Conservation (phyloP, 2,113 vertebrate species). For the Ageneiosus marmoratus region DNA sequence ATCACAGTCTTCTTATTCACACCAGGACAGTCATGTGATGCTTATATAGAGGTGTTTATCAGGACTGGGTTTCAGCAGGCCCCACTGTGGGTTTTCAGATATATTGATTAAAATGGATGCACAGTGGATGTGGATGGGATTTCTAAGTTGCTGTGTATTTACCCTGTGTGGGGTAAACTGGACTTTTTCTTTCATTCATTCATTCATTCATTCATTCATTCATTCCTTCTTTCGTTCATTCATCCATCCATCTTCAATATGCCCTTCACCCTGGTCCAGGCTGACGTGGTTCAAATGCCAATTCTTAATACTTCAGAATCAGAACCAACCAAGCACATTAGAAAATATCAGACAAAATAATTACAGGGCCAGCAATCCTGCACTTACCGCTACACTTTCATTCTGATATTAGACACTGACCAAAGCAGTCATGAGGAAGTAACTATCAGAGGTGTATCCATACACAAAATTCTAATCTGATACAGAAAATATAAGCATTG, state of each 20-base stretch:
- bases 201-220: background rate
- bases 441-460: background rate
- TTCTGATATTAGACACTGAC: slow-evolving; percentile 26
- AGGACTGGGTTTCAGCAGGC: too few relatives aligned
- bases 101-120: background rate
- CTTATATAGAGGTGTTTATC: background rate
- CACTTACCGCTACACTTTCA: background rate
- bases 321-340: background rate
- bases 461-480: background rate
- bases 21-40: background rate
- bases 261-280: background rate
- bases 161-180: background rate
- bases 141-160: background rate
- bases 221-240: too few relatives aligned
- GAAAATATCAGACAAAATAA: background rate
- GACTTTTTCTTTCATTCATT: too few relatives aligned
- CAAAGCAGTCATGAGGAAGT: slow-evolving; percentile 28
- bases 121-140: background rate
- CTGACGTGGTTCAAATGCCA: background rate
- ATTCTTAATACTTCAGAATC: background rate
- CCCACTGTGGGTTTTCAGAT: too few relatives aligned
- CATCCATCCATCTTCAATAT: too few relatives aligned
- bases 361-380: background rate
- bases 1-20: slow-evolving; percentile 24
- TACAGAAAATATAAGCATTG: background rate